These are phyloP conservation scores for Cataglyphis rosenhaueri DNA, from an alignment of 2,888 invertebrate genomes.

Conservation along the genomic window DNA sequence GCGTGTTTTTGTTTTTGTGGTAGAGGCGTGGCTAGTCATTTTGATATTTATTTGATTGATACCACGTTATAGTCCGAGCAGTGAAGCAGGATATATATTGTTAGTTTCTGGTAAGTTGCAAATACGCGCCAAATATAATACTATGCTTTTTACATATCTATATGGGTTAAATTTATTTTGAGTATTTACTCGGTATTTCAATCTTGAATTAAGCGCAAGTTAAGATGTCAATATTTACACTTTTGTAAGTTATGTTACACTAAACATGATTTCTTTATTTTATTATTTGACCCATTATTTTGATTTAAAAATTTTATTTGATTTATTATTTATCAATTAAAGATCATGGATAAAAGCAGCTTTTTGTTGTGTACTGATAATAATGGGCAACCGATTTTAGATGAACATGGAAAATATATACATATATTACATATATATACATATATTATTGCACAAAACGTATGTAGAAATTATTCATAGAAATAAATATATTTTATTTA, in stretches of 20 bases:
- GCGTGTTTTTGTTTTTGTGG: not conserved
- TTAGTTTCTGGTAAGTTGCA: not conserved
- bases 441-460: not conserved
- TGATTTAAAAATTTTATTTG: not conserved
- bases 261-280: not conserved
- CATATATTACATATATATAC: too few species aligned
- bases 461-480: not conserved
- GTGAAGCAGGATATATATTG: not conserved
- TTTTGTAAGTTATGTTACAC: too few species aligned
- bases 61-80: not conserved
- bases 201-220: too few species aligned
- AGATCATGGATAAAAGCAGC: not conserved
- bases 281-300: too few species aligned
- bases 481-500: not conserved
- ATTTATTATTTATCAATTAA: not conserved
- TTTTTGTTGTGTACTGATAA: not conserved
- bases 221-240: too few species aligned
- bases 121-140: conserved; percentile 1
- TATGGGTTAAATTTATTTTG: too few species aligned
- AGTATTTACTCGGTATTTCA: too few species aligned
- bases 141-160: too few species aligned
- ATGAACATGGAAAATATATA: not conserved
- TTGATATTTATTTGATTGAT: not conserved
- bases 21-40: not conserved
- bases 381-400: not conserved